Evolutionary conservation across 2,888 invertebrate species (phyloP), one percentile per base, ranked within the genome.

Genomic region (Epinotia ramella): DNA sequence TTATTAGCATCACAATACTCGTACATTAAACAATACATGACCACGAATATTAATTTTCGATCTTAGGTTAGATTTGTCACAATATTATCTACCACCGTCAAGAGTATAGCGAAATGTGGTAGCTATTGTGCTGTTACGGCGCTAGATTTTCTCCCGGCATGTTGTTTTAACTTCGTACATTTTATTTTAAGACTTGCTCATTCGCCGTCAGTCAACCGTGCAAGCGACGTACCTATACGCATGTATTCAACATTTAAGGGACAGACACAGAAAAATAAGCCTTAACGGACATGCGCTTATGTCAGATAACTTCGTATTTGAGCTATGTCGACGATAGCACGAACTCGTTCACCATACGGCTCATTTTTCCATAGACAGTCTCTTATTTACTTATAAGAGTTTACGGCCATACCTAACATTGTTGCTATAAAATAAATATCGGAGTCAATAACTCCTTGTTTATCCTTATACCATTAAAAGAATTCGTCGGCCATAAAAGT

Each of bases 361-460:
- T 18, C 24, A 49, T 49, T 16, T 24, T 49, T 1, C 24, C 20
- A 20, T 44, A 44, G 2, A 44, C 1, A n/a, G 16, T 49, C 16
- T 20, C n/a, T 16, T 13, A 24, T 46, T 46, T 68, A 67, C 53
- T n/a, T 49, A 20, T 28, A 62, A 62, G 33, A 33, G 13, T 16
- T 53, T 53, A 53, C n/a, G n/a, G 53, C n/a, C 53, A 49, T 67
- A 63, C 18, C n/a, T 13, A 63, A 76, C 67, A 76, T 67, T 66
- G 72, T 72, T 72, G 62, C 62, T 72, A 63, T 76, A 68, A 49
- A 71, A 76, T 72, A 76, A 76, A 72, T 57, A 67, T 28, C 66
- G 62, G 64, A 70, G 74, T 66, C 76, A 56, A 71, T 67, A 76
- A 76, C 71, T 72, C 72, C 46, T 46, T 76, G 72, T 67, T 76